Conservation (phyloP, 2,113 vertebrate genomes). For the Oncorhynchus tshawytscha region DNA sequence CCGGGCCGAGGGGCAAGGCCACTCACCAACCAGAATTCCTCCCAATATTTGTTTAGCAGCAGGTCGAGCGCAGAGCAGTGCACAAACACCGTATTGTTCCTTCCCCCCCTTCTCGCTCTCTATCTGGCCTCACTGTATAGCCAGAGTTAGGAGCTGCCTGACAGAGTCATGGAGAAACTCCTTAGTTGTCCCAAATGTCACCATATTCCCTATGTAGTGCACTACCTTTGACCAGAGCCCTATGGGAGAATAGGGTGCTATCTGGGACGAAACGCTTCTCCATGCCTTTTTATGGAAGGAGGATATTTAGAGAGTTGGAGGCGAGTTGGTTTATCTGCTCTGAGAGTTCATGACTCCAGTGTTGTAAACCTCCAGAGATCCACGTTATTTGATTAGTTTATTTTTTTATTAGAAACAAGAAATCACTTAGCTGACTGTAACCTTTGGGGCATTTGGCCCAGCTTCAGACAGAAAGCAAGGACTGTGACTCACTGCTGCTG, state of each 20-base stretch:
- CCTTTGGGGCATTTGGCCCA: slow-evolving; percentile 56
- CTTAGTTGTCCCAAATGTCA: slow-evolving; percentile 14
- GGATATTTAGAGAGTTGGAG: slow-evolving; percentile 26
- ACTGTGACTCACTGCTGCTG: too few relatives aligned
- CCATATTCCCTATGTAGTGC: slow-evolving; percentile 41
- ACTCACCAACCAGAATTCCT: slow-evolving; percentile 59
- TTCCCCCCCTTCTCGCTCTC: slow-evolving; percentile 17
- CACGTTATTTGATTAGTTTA: slow-evolving; percentile 61
- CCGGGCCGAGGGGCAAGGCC: slow-evolving; percentile 50
- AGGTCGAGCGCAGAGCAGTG: slow-evolving; percentile 48
- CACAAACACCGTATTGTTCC: slow-evolving; percentile 71
- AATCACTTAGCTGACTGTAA: slow-evolving; percentile 62
- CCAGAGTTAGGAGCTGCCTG: slow-evolving; percentile 48
- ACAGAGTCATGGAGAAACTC: slow-evolving; percentile 26
- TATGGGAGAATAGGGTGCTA: too few relatives aligned
- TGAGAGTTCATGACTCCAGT: slow-evolving; percentile 52
- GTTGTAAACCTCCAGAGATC: slow-evolving; percentile 50
- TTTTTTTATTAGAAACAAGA: slow-evolving; percentile 68
- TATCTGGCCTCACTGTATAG: slow-evolving; percentile 43
- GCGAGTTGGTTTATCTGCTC: slow-evolving; percentile 47
- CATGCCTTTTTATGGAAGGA: slow-evolving; percentile 28
- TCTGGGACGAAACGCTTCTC: slow-evolving; percentile 12
- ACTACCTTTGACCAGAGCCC: slow-evolving; percentile 30
- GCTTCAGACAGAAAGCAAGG: slow-evolving; percentile 46
- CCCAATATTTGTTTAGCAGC: slow-evolving; percentile 69